phyloP scores from a whole-genome alignment of 1,140 invertebrate genomes.

The Drosophila kurseongensis region DNA sequence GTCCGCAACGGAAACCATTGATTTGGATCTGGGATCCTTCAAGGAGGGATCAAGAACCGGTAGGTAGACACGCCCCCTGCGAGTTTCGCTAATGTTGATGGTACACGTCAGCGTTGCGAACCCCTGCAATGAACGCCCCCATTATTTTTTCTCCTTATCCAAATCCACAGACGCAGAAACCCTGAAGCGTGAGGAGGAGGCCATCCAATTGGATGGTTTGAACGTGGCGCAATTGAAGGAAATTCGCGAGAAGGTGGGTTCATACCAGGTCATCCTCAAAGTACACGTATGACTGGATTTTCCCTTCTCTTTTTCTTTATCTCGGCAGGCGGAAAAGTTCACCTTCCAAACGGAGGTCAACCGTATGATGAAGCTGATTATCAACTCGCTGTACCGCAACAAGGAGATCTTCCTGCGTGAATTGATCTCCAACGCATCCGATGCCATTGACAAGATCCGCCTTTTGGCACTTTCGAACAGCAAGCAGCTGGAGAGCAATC shows the following conservation, averaged over 20 bases:
- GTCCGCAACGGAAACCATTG: slow-evolving; percentile 86
- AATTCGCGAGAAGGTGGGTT: slow-evolving; percentile 89
- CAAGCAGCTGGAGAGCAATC: slow-evolving; percentile 90
- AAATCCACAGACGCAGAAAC: slow-evolving; percentile 89
- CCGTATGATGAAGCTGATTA: slow-evolving; percentile 99
- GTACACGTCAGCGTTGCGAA: slow-evolving; percentile 72
- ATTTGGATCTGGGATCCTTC: slow-evolving; percentile 91
- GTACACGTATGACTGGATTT: slow-evolving; percentile 30
- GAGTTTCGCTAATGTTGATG: slow-evolving; percentile 2
- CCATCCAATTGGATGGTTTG: slow-evolving; percentile 97
- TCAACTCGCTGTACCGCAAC: slow-evolving; percentile 98
- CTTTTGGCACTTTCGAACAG: slow-evolving; percentile 96
- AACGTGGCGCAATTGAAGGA: slow-evolving; percentile 97
- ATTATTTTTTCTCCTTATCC: slow-evolving; percentile 12
- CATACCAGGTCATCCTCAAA: neutral
- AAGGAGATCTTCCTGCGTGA: slow-evolving; percentile 99
- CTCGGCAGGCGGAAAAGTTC: slow-evolving; percentile 92
- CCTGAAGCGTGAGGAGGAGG: slow-evolving; percentile 96
- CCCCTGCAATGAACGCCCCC: slow-evolving; percentile 40
- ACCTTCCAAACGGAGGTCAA: slow-evolving; percentile 98
- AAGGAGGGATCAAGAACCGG: slow-evolving; percentile 94
- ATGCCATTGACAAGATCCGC: slow-evolving; percentile 98
- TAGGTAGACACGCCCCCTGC: slow-evolving; percentile 80
- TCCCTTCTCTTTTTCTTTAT: slow-evolving; percentile 6
- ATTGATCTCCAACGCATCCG: slow-evolving; percentile 98